Percentiles rank a stretch among this genome's conserved stretches.
phyloP scores from a whole-genome alignment of 2,113 vertebrate genomes.

The Bettongia penicillata region DNA sequence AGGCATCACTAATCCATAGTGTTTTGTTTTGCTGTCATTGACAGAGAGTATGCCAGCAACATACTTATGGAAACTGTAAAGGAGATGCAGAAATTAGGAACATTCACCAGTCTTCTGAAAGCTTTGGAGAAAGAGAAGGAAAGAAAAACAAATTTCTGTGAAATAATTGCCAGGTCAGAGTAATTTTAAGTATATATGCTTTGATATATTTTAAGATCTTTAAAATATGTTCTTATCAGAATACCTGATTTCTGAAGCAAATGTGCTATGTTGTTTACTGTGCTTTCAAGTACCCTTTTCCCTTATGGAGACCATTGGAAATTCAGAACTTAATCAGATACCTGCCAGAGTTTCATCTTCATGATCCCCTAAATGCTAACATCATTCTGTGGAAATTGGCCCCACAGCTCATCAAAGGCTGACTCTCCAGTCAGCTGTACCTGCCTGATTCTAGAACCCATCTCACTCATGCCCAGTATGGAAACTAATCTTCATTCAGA shows the following conservation, averaged over 20 bases:
- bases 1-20: constrained; percentile 22
- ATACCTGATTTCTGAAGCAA: constrained; percentile 50
- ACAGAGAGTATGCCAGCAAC: constrained; percentile 85
- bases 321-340: neutral
- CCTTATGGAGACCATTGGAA: neutral
- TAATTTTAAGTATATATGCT: constrained; percentile 31
- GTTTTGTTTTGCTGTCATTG: constrained; percentile 52
- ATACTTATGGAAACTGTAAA: constrained; percentile 79
- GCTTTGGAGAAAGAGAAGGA: constrained; percentile 82
- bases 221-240: constrained; percentile 15
- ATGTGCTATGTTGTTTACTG: neutral
- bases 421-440: neutral
- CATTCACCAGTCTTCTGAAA: constrained; percentile 81
- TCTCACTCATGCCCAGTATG: neutral
- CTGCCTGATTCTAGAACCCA: neutral
- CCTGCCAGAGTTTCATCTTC: neutral
- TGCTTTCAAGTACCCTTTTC: neutral
- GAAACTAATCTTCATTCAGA: neutral
- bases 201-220: constrained; percentile 40
- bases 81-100: constrained; percentile 81
- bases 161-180: constrained; percentile 85
- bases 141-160: constrained; percentile 80
- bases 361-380: neutral
- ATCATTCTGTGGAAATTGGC: neutral
- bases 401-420: neutral